Evolutionary conservation across 2,888 invertebrate genomes (phyloP).

Genomic region (Cephonodes hylas): DNA sequence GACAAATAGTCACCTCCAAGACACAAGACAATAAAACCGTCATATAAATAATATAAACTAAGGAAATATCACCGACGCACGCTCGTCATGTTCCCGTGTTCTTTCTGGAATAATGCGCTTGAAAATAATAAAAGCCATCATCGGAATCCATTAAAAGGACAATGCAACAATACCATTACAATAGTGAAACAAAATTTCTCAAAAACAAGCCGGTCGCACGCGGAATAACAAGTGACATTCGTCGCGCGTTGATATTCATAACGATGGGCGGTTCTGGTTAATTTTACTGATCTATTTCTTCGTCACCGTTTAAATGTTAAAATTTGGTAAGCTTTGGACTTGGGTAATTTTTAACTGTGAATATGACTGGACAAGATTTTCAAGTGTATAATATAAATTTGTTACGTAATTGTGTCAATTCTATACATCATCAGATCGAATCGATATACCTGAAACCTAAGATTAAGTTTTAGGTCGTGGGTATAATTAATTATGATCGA

Average conservation of each 20-base stretch:
- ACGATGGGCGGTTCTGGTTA: constrained; percentile 19
- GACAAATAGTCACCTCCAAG: too few species aligned
- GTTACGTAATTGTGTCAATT: too few species aligned
- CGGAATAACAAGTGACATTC: not conserved
- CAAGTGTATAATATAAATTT: too few species aligned
- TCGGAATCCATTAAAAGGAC: constrained; percentile 2
- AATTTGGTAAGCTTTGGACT: not conserved
- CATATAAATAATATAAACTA: not conserved
- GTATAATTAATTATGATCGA: too few species aligned
- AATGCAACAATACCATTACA: constrained; percentile 3
- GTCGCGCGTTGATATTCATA: not conserved
- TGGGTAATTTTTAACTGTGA: not conserved
- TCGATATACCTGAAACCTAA: too few species aligned
- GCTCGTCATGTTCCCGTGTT: not conserved
- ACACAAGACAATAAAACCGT: too few species aligned
- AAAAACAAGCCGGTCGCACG: not conserved
- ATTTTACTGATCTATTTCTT: constrained; percentile 21
- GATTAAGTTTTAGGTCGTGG: too few species aligned
- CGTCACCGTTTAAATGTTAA: constrained; percentile 12
- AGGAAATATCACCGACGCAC: not conserved
- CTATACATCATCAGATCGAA: not conserved
- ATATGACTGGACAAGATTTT: not conserved
- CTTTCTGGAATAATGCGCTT: not conserved
- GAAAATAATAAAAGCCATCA: constrained; percentile 3
- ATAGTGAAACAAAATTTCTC: not conserved